Evolutionary conservation across 92 coral and sea anemone genomes (phyloP).

Genomic region (Actinernus sp.): DNA sequence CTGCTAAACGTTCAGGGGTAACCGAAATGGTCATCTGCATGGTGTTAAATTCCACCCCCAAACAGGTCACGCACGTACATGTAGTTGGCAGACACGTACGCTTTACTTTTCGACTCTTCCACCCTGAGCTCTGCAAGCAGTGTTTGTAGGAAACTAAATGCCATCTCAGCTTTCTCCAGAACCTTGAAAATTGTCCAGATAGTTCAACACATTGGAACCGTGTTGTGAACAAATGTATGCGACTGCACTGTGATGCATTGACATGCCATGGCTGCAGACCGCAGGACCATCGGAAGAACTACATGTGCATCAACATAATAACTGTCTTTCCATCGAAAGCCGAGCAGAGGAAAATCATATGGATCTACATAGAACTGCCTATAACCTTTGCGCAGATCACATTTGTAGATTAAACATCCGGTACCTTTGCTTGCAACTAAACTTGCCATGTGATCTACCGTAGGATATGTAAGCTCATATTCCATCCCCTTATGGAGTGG

Average conservation of each 20-base stretch:
- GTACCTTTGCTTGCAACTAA: neutral
- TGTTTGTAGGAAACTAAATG: neutral
- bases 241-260: conserved; percentile 13
- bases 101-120: conserved; percentile 2
- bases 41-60: conserved; percentile 33
- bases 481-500: too few relatives aligned
- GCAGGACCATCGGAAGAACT: too few relatives aligned
- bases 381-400: neutral
- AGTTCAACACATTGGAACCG: conserved; percentile 2
- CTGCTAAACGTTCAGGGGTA: conserved; percentile 3
- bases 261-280: conserved; percentile 13
- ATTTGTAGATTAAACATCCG: neutral
- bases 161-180: conserved; percentile 7
- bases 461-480: neutral
- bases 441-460: neutral
- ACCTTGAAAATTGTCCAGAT: conserved; percentile 10
- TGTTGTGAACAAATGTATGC: conserved; percentile 14
- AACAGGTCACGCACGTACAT: conserved; percentile 18
- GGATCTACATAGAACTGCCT: conserved; percentile 6
- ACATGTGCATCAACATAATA: too few relatives aligned
- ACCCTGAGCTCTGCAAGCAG: neutral
- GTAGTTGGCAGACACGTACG: neutral
- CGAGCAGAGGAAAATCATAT: conserved; percentile 3
- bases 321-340: too few relatives aligned
- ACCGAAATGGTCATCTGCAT: conserved; percentile 27